These are phyloP conservation scores for Drosophila subsilvestris DNA, from an alignment of 2,888 invertebrate genomes.

Conservation along the genomic window DNA sequence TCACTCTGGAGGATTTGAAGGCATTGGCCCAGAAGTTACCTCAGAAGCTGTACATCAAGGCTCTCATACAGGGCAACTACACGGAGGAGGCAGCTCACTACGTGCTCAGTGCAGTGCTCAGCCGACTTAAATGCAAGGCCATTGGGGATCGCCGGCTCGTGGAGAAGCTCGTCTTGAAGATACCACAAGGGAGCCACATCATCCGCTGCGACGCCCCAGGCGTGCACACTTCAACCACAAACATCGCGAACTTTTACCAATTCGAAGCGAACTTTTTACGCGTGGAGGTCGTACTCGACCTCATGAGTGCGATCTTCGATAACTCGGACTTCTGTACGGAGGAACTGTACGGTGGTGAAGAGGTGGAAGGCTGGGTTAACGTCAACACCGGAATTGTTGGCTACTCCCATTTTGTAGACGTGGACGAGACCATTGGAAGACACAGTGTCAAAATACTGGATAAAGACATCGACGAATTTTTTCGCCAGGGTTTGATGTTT, in stretches of 20 bases:
- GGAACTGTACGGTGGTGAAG: conserved; percentile 95
- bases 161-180: conserved; percentile 87
- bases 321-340: conserved; percentile 96
- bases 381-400: conserved; percentile 92
- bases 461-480: conserved; percentile 89
- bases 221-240: conserved; percentile 87
- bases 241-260: conserved; percentile 95
- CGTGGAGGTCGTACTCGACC: conserved; percentile 88
- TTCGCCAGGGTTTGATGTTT: conserved; percentile 85
- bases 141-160: conserved; percentile 75
- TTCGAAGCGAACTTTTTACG: conserved; percentile 87
- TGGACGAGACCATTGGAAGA: conserved; percentile 87
- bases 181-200: conserved; percentile 88
- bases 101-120: conserved; percentile 86
- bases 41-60: conserved; percentile 88
- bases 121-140: conserved; percentile 85
- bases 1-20: conserved; percentile 87
- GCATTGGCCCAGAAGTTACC: conserved; percentile 85
- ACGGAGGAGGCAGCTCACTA: conserved; percentile 86
- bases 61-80: conserved; percentile 92
- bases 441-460: conserved; percentile 88
- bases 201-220: conserved; percentile 90
- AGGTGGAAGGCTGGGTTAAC: conserved; percentile 89
- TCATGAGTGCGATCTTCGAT: conserved; percentile 92
- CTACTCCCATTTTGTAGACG: conserved; percentile 90